Base-by-base conservation (phyloP, 2,113 vertebrate species). In the Pteruthius melanotis region DNA sequence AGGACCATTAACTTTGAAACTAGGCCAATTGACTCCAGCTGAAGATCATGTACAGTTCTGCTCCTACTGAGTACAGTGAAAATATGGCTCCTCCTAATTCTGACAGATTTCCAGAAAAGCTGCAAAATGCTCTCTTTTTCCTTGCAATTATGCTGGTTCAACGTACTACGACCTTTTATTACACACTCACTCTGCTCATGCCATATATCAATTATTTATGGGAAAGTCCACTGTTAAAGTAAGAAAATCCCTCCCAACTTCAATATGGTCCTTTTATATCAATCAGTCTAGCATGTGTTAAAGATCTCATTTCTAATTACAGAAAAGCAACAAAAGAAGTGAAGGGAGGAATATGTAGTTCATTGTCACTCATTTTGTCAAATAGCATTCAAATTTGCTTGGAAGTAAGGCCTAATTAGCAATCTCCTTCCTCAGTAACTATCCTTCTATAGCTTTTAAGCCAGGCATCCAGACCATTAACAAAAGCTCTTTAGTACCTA, bases 231-330 rank as follows among this genome's bases (percentile, higher is more conserved):
- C 65, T 40, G 23, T 81, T 90, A 88, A 79, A 83, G 69, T 83
- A 95, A 95, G 64, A 87, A 94, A 96, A 96, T 78, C 84, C 26
- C 64, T 85, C 88, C 71, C 82, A 80, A 39, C 54, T 84, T 92
- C 78, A 83, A 4, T 83, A 82, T 93, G 65, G 30, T 60, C 52
- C 30, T 91, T 83, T 89, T 83, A 83, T 78, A 93, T 77, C 94
- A 96, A 96, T 91, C 77, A 85, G 63, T 45, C 44, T 30, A 80
- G 47, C 69, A 19, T 10, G 22, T 52, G 30, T 45, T 79, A 86
- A 88, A 86, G 79, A 89, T 61, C 85, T 95, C 40, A 87, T 57
- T 75, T 57, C 79, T 87, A 93, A 84, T 89, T 52, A 80, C 40
- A 60, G 37, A 77, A 90, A 75, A 83, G 33, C 53, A 95, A 83